Evolutionary conservation across 2,797 vertebrate species (phyloP).

Genomic region (Hippoglossus hippoglossus): DNA sequence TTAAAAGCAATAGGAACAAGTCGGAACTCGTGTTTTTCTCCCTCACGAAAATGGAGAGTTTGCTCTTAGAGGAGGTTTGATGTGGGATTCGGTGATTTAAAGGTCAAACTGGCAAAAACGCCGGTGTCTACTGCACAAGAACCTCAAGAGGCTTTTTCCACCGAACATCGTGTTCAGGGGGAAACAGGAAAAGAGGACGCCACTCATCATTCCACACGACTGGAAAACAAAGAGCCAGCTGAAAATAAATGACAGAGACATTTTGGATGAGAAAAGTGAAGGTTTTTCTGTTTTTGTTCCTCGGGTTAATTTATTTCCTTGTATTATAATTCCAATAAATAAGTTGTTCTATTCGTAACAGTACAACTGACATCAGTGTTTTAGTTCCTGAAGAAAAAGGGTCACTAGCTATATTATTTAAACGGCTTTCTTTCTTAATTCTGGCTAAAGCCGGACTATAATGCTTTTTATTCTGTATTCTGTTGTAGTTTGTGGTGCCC

Average conservation of each 20-base stretch:
- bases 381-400: constrained; percentile 78
- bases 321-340: constrained; percentile 84
- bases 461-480: constrained; percentile 80
- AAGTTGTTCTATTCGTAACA: constrained; percentile 82
- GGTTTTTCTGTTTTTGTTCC: constrained; percentile 18
- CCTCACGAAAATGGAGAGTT: constrained; percentile 9
- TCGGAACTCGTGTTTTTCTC: constrained; percentile 38
- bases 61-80: constrained; percentile 26
- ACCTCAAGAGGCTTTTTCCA: constrained; percentile 36
- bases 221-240: constrained; percentile 57
- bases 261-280: constrained; percentile 38
- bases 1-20: constrained; percentile 83
- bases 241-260: constrained; percentile 51
- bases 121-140: constrained; percentile 45
- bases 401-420: constrained; percentile 79
- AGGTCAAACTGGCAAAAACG: constrained; percentile 21
- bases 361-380: constrained; percentile 81
- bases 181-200: constrained; percentile 21
- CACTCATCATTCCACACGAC: constrained; percentile 33
- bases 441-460: constrained; percentile 74
- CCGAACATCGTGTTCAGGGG: constrained; percentile 38
- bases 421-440: constrained; percentile 79
- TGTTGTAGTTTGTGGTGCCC: constrained; percentile 82
- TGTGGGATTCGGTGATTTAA: constrained; percentile 23
- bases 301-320: constrained; percentile 85